These are phyloP conservation scores for Enteromius unitaeniatus DNA, from an alignment of 2,797 vertebrate species.

Conservation along the genomic window DNA sequence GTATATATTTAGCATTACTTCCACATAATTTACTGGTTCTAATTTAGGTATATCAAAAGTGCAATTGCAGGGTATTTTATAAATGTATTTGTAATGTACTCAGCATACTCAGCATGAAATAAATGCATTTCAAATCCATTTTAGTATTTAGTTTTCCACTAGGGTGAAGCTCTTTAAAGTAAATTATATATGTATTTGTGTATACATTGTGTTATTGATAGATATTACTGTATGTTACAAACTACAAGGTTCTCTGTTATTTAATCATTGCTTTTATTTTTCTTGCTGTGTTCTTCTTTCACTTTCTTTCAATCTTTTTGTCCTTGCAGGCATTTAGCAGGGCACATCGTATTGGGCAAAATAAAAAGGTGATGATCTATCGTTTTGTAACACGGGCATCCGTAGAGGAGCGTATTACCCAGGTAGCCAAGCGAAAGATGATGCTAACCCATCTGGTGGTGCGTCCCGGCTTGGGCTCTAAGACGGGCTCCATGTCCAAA, in stretches of 20 bases:
- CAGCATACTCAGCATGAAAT: not conserved
- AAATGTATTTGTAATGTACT: not conserved
- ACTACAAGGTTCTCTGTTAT: not conserved
- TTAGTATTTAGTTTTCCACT: not conserved
- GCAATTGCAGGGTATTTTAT: not conserved
- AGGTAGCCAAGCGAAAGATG: constrained; percentile 99
- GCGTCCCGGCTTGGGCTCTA: constrained; percentile 94
- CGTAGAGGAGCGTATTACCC: constrained; percentile 96
- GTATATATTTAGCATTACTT: not conserved
- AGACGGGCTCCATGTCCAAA: constrained; percentile 98
- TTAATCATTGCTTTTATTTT: not conserved
- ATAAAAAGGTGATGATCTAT: constrained; percentile 99
- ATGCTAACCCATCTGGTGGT: constrained; percentile 98
- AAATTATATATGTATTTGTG: not conserved
- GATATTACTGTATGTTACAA: not conserved
- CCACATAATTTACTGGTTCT: not conserved
- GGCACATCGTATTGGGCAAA: constrained; percentile 96
- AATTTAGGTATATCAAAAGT: not conserved
- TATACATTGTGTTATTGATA: not conserved
- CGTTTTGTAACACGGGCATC: constrained; percentile 96
- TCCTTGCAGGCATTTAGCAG: constrained; percentile 91
- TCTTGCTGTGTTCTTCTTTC: not conserved
- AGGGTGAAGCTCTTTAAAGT: not conserved
- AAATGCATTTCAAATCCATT: not conserved
- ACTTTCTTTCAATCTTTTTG: not conserved